Conservation (phyloP, 1,140 invertebrate genomes). For the Rhyacophila brunnea region DNA sequence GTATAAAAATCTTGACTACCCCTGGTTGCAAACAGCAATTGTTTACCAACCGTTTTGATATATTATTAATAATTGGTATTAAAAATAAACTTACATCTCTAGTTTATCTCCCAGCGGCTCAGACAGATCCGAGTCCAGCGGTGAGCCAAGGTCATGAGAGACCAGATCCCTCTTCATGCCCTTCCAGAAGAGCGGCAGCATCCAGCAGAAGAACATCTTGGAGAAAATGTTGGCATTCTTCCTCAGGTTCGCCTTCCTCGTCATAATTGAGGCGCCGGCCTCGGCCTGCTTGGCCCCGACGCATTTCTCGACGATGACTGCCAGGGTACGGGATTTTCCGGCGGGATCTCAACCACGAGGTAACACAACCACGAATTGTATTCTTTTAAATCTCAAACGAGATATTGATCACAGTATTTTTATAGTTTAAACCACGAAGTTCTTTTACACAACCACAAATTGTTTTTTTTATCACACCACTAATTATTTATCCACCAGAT, state of each 20-base stretch:
- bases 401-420: no score
- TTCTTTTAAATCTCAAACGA: no score
- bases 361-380: no score
- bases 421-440: no score
- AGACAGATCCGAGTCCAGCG: constrained; percentile 61
- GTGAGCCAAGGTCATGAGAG: constrained; percentile 65
- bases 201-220: constrained; percentile 59
- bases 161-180: constrained; percentile 70
- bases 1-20: no score
- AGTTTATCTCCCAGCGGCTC: constrained; percentile 60
- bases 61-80: no score
- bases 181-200: constrained; percentile 64
- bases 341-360: no score
- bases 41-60: no score
- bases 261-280: constrained; percentile 8
- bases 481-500: no score
- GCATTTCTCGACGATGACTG: constrained; percentile 1
- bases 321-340: background rate
- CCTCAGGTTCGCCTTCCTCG: constrained; percentile 7
- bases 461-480: no score
- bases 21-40: no score
- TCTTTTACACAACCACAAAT: no score
- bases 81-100: constrained; percentile 63
- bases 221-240: constrained; percentile 39
- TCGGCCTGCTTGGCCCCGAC: background rate